Conservation (phyloP, 2,888 invertebrate genomes). For the Agrilus biguttatus region DNA sequence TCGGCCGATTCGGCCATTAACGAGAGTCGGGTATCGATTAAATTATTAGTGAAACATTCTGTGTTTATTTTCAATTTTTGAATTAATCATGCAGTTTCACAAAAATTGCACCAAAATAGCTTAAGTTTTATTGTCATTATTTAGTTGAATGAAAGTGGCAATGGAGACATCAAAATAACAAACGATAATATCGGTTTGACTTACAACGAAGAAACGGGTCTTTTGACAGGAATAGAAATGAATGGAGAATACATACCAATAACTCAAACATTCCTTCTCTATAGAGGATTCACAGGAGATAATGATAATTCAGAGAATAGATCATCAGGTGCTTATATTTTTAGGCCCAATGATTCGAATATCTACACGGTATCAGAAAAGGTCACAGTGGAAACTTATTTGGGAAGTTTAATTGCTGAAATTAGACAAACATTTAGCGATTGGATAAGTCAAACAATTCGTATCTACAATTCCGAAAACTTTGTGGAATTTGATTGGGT, state of each 20-base stretch:
- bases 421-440: constrained; percentile 49
- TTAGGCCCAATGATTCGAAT: constrained; percentile 47
- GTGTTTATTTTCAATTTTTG: too few species aligned
- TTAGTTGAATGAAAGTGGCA: too few species aligned
- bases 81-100: too few species aligned
- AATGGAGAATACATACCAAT: constrained; percentile 30
- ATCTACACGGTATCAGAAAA: constrained; percentile 22
- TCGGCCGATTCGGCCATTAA: too few species aligned
- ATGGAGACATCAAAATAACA: not conserved
- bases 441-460: constrained; percentile 63
- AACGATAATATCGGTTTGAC: not conserved
- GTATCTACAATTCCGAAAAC: constrained; percentile 46
- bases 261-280: constrained; percentile 57
- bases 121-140: too few species aligned
- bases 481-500: constrained; percentile 61
- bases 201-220: constrained; percentile 37
- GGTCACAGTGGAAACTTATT: constrained; percentile 23
- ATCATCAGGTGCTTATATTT: constrained; percentile 89
- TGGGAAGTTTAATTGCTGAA: constrained; percentile 59
- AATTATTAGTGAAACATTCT: too few species aligned
- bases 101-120: too few species aligned
- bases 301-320: too few species aligned
- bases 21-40: too few species aligned
- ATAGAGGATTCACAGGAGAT: constrained; percentile 53
- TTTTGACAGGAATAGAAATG: constrained; percentile 35